Evolutionary conservation across 2,888 invertebrate genomes (phyloP), one percentile per base, ranked within the genome.

Genomic region (Drosophila formosana): DNA sequence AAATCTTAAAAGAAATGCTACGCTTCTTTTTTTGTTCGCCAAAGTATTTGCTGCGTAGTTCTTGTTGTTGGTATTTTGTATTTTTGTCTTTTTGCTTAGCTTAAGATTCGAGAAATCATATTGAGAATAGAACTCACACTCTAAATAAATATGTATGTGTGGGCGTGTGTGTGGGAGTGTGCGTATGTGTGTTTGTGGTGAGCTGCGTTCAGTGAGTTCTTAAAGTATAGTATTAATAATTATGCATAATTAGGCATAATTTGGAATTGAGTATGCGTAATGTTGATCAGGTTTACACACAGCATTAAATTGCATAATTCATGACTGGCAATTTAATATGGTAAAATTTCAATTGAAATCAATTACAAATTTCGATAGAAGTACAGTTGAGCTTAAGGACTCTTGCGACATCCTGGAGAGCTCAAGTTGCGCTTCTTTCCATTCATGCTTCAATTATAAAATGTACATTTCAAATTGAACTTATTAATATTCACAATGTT

Each of bases 251-350:
- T 81, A 74, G n/a, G 66, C 61, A 53, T 67, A 52, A 78, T 84
- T 79, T 84, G 82, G 88, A 87, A 84, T 87, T 64, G 73, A 87
- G 75, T 70, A 55, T 56, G 68, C 13, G 53, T 56, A 55, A 46
- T 50, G 30, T 60, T 43, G 46, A 60, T 65, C 49, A 32, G 63
- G 50, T 64, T 65, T 61, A 51, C 43, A 53, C 56, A 64, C 43
- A 57, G 62, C 45, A 51, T 57, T 55, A 56, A 69, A 83, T 69
- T 87, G 66, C 66, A 67, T 70, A 57, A 47, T 71, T 73, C 72
- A 72, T 82, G 75, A 80, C 78, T 79, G 65, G 58, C 58, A 58
- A 58, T 39, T 58, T 30, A 37, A 57, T 56, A 56, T 37, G 11
- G 37, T 37, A 4, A 37, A 25, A 37, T 57, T 46, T 46, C 9